Percentiles rank a stretch among this genome's conserved stretches.
These are phyloP conservation scores for Drymodes brunneopygia DNA, from an alignment of 2,113 vertebrate species.

Conservation along the genomic window DNA sequence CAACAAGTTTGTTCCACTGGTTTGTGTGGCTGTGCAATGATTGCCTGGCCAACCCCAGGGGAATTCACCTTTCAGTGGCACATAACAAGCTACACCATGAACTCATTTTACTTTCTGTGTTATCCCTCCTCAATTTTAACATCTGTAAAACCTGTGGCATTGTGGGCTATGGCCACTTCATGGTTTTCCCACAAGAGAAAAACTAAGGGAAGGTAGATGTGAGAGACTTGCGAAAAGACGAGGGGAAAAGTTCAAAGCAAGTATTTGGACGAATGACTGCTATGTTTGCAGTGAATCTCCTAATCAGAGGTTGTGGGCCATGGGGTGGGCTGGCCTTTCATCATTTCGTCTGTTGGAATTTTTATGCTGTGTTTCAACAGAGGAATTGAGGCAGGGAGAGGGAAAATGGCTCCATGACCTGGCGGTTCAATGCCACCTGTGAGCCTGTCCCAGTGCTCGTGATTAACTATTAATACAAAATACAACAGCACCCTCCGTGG, in stretches of 20 bases:
- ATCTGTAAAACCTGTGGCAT: not conserved
- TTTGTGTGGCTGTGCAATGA: not conserved
- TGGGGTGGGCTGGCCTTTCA: not conserved
- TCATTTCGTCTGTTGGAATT: not conserved
- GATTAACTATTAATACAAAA: not conserved
- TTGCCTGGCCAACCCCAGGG: fast-evolving
- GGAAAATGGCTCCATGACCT: not conserved
- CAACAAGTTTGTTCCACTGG: not conserved
- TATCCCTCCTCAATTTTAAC: not conserved
- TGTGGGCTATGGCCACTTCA: not conserved
- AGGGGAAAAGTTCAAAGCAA: not conserved
- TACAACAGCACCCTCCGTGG: not conserved
- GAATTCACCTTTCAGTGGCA: not conserved
- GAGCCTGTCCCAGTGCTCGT: fast-evolving
- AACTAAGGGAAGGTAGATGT: not conserved
- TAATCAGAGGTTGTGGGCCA: not conserved
- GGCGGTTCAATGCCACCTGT: fast-evolving
- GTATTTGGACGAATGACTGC: not conserved
- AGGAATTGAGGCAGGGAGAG: not conserved
- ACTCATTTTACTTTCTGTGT: not conserved
- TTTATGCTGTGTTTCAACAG: not conserved
- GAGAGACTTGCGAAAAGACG: not conserved
- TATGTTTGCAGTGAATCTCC: not conserved
- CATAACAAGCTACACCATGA: fast-evolving
- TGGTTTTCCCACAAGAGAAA: not conserved